Conservation (phyloP, 2,113 vertebrate species). For the Myanophis thanlyinensis region DNA sequence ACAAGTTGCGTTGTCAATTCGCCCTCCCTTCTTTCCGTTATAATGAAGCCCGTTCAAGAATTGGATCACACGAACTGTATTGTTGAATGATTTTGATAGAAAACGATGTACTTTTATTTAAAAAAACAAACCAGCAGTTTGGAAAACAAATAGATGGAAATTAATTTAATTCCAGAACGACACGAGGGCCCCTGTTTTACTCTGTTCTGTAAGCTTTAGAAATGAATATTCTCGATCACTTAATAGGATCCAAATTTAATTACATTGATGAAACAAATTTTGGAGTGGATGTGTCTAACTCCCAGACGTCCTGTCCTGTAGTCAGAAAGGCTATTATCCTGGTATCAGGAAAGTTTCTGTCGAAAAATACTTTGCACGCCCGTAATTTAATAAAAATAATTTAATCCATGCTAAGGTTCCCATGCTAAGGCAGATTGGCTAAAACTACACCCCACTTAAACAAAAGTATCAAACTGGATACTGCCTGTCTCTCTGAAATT, state of each 20-base stretch:
- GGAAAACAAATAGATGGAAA: not conserved
- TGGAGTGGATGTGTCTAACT: not conserved
- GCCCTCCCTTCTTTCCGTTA: not conserved
- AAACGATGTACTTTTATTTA: not conserved
- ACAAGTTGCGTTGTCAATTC: slow-evolving; percentile 22
- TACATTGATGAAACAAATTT: not conserved
- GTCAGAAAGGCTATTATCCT: not conserved
- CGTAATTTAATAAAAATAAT: not conserved
- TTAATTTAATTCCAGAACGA: not conserved
- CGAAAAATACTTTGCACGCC: not conserved
- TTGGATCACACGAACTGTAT: not conserved
- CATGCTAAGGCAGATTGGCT: not conserved
- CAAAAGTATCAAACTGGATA: not conserved
- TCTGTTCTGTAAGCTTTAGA: not conserved
- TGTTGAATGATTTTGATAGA: not conserved
- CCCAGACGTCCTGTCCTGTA: not conserved
- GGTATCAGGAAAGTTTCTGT: not conserved
- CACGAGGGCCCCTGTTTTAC: not conserved
- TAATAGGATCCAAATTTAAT: not conserved
- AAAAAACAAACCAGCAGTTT: not conserved
- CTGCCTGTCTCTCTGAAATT: not conserved
- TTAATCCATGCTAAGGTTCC: not conserved
- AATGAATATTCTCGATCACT: not conserved
- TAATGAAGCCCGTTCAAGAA: slow-evolving; percentile 10
- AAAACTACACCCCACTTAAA: not conserved